Evolutionary conservation across 2,797 vertebrate genomes (phyloP), one percentile per base, ranked within the genome.

Genomic region (Carcharodon carcharias): DNA sequence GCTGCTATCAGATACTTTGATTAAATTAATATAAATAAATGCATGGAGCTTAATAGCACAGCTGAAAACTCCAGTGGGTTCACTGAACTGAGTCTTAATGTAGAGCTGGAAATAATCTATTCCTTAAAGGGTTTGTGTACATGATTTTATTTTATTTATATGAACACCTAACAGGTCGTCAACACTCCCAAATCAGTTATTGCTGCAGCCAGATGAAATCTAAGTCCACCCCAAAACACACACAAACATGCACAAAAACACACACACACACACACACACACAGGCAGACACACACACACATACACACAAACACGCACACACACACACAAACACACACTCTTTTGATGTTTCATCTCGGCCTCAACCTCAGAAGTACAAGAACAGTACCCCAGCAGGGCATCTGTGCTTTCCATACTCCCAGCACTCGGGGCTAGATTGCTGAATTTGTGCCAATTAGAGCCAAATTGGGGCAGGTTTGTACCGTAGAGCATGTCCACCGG

Each of bases 391-490:
- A 95, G 28, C 94, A 77, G 69, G 69, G 94, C 89, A 92, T 61
- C 61, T 31, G 56, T n/a, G 28, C 54, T 95, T 77, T 69, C 28
- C 50, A 56, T 56, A 73, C 94, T 95, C 69, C 91, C 91, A 71
- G 50, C 65, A 69, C 94, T 95, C 23, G 12, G 94, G 94, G 65
- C 69, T 35, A 54, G 14, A 95, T 95, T 95, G 67, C 69, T 95
- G 94, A 73, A 95, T 95, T 77, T 95, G 50, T 95, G 94, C 94
- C 94, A 95, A 95, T 95, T 95, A 95, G 69, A 95, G 69, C 28
- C 45, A 95, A 95, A 95, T 56, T 77, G 50, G 94, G 94, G 67
- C 50, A 95, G 94, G 67, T 73, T 95, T 95, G 94, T 77, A 54
- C 94, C 14, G 61, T 21, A n/a, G 50, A 95, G 45, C 94, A 54